Percentiles rank a stretch among this genome's conserved stretches.
Evolutionary conservation across 2,113 vertebrate genomes (phyloP).

Genomic region (Grammomys dolichurus): DNA sequence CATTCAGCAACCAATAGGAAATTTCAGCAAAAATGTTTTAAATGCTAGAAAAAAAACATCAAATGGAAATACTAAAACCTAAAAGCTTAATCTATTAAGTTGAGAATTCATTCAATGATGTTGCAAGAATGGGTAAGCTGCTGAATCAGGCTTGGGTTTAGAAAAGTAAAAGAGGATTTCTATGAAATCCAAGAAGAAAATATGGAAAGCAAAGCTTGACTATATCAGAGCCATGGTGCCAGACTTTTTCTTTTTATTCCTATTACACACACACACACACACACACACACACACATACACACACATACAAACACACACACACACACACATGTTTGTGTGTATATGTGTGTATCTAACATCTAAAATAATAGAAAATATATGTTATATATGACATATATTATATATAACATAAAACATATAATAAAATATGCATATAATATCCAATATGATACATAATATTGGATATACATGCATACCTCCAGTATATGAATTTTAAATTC

Average conservation of each 20-base stretch:
- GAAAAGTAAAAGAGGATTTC: neutral
- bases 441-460: neutral
- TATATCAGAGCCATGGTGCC: neutral
- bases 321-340: too few relatives aligned
- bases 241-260: neutral
- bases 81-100: neutral
- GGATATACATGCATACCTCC: neutral
- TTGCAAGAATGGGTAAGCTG: neutral
- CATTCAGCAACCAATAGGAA: neutral
- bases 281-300: neutral
- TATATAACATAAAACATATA: neutral
- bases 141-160: neutral
- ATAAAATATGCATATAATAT: neutral
- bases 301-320: too few relatives aligned
- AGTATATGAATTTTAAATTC: neutral
- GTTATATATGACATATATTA: neutral
- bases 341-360: too few relatives aligned
- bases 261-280: neutral
- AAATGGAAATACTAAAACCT: constrained; percentile 9
- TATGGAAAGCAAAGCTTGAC: neutral
- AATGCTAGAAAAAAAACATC: neutral
- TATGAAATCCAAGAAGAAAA: neutral
- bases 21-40: neutral
- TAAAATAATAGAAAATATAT: neutral
- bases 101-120: neutral